Percentiles rank a stretch among this genome's conserved stretches.
Conservation (phyloP, 2,113 vertebrate species). For the Psilopsiagon aurifrons region DNA sequence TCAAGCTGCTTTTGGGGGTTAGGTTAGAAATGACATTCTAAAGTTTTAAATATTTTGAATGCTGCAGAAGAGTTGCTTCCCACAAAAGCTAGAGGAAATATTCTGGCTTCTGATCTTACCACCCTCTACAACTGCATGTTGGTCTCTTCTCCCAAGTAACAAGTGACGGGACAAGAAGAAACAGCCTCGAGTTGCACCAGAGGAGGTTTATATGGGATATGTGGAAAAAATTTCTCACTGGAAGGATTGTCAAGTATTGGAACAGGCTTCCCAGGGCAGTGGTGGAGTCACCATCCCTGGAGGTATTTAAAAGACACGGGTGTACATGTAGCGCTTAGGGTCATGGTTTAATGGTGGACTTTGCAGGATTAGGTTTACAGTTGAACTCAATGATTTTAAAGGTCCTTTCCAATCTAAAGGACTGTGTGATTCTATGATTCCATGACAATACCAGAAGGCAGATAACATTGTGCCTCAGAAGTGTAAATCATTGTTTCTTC, state of each 20-base stretch:
- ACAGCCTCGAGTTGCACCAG: neutral
- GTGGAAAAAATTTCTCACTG: neutral
- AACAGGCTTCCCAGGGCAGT: neutral
- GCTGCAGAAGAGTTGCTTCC: neutral
- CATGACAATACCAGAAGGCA: neutral
- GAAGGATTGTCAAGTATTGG: neutral
- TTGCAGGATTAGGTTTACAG: neutral
- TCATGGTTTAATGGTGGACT: neutral
- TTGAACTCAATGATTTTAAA: neutral
- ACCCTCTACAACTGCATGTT: neutral
- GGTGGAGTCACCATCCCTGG: neutral
- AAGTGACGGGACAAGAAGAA: neutral
- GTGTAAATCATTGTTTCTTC: neutral
- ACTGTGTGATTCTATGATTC: neutral
- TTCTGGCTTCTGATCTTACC: neutral
- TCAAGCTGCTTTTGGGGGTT: neutral
- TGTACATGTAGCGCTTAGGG: neutral
- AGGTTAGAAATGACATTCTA: neutral
- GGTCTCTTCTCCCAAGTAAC: neutral
- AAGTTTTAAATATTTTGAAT: neutral
- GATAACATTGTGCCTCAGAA: neutral
- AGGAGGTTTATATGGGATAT: neutral
- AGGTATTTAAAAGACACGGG: neutral
- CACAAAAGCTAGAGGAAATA: neutral
- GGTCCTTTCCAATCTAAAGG: neutral